Evolutionary conservation across 1,140 invertebrate genomes (phyloP).

Genomic region (Caenorhabditis brenneri): DNA sequence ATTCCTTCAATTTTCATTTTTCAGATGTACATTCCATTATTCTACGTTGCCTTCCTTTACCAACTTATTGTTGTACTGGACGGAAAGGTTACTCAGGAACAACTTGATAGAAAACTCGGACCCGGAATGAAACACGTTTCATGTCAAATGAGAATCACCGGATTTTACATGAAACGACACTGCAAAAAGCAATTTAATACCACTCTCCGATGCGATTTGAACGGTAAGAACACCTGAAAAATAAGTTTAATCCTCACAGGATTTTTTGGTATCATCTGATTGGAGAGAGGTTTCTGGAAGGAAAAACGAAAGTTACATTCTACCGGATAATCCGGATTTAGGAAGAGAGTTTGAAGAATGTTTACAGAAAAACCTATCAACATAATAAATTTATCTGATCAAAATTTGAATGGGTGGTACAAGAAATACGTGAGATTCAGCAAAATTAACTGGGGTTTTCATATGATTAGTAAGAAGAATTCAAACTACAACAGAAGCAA

Average conservation of each 20-base stretch:
- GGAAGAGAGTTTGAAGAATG: too few species aligned
- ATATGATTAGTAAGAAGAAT: not conserved
- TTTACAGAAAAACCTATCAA: too few species aligned
- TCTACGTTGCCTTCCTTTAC: not conserved
- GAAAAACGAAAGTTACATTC: too few species aligned
- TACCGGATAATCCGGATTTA: not conserved
- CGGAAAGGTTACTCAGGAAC: not conserved
- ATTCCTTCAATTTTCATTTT: not conserved
- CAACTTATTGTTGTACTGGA: not conserved
- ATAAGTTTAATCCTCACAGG: not conserved
- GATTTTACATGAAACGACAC: slow-evolving; percentile 25
- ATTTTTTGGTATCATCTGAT: not conserved
- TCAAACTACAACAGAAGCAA: not conserved
- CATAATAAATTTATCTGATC: not conserved
- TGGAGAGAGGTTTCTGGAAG: not conserved
- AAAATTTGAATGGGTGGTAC: not conserved
- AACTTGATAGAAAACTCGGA: not conserved
- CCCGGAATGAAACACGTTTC: slow-evolving; percentile 25
- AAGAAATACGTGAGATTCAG: too few species aligned
- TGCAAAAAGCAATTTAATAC: slow-evolving; percentile 30
- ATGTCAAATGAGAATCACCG: slow-evolving; percentile 29
- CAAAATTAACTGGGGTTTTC: too few species aligned
- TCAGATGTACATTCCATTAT: not conserved
- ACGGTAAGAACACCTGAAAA: not conserved
- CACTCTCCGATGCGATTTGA: slow-evolving; percentile 9